Evolutionary conservation across 2,888 invertebrate genomes (phyloP), one percentile per base, ranked within the genome.

Genomic region (Megamerina dolium): DNA sequence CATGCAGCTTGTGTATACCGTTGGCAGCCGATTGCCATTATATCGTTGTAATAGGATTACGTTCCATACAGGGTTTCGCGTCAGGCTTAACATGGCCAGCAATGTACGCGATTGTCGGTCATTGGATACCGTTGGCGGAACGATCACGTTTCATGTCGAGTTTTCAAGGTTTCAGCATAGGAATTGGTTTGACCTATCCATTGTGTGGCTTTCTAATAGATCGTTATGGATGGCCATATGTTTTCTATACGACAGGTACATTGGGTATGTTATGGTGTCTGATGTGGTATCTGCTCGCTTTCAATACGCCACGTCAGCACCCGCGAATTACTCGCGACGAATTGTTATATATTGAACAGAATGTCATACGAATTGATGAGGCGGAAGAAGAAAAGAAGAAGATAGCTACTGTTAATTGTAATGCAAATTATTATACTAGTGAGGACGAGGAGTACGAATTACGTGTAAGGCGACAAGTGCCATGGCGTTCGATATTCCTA

Each of bases 21-120:
- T 69, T 73, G 48, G 81, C 79, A 12, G 79, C 81, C 6, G 76
- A 77, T 48, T 67, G 77, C 29, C 82, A 83, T 66, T 82, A 77
- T 51, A 73, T 74, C 3, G 67, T 75, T 12, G 76, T 83, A 47
- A 81, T 83, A 45, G 67, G 74, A 8, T 67, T 83, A 35, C 73
- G 83, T 35, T 81, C 79, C 49, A 72, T 82, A 48, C 83, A 83
- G 66, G 83, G 83, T 34, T 77, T 82, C 47, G 82, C 83, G 10
- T 83, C 82, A 54, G 83, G 83, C 20, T 64, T 83, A 43, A 84
- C 83, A 10, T 84, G 83, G 83, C 83, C 83, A 12, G 83, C 83
- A 2, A 84, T 84, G 83, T 84, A 83, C 60, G 82, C 83, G 1
- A 73, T 83, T 45, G 83, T 83, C 20, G 83, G 82, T 4, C 79